Conservation (phyloP, 2,888 invertebrate genomes). For the Alviniconcha strummeri region DNA sequence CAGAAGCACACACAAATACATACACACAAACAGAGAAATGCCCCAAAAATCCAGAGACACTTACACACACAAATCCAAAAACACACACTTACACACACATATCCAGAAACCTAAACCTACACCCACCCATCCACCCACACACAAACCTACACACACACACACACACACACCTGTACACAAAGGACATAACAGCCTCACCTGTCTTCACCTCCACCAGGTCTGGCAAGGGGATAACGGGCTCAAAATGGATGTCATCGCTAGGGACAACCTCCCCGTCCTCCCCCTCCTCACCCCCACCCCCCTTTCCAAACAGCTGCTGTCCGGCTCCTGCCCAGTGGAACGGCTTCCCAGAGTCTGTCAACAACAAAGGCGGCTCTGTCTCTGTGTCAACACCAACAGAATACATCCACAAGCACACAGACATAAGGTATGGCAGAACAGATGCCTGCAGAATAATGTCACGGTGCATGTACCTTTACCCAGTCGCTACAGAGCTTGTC, state of each 20-base stretch:
- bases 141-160: too few relatives aligned
- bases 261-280: slow-evolving; percentile 81
- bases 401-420: neutral
- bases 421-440: neutral
- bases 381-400: neutral
- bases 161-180: too few relatives aligned
- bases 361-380: neutral
- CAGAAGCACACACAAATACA: too few relatives aligned
- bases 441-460: too few relatives aligned
- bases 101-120: too few relatives aligned
- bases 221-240: slow-evolving; percentile 84
- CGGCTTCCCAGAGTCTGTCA: slow-evolving; percentile 45
- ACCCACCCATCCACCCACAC: too few relatives aligned
- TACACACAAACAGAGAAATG: too few relatives aligned
- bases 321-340: slow-evolving; percentile 67
- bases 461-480: too few relatives aligned
- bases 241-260: slow-evolving; percentile 78
- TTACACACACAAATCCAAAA: too few relatives aligned
- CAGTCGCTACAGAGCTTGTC: too few relatives aligned
- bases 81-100: too few relatives aligned
- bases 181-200: slow-evolving; percentile 46
- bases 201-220: slow-evolving; percentile 76
- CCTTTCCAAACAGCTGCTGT: slow-evolving; percentile 57
- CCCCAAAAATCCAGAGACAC: too few relatives aligned
- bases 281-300: slow-evolving; percentile 36